Base-by-base conservation (phyloP, 2,797 vertebrate genomes). In the Gymnocypris eckloni region DNA sequence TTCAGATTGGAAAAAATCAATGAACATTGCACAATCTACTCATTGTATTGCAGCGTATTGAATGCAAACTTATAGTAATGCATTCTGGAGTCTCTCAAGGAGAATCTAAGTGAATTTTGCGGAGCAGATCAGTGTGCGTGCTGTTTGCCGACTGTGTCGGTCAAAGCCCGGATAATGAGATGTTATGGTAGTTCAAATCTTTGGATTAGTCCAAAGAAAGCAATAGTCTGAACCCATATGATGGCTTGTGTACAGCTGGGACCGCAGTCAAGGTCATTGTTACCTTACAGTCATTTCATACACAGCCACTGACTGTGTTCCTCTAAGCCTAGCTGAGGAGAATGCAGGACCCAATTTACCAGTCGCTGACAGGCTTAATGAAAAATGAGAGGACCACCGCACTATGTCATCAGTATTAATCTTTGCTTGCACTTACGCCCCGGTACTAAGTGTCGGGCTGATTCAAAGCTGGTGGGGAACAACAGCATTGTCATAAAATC, bases 181-280 rank as follows among this genome's bases (percentile, higher is more conserved):
- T 64, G 52, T 73, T 86, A 70, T 84, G 84, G 81, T 69, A 76
- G 67, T 87, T 83, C 11, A 86, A 73, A 88, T 85, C 20, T 45
- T 61, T 41, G 85, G 78, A 88, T 89, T 89, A 87, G 48, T 45
- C 41, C 18, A 25, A 81, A 75, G 37, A 43, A 85, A 71, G 66
- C n/a, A 61, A 33, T 5, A 4, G 25, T 16, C 37, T 28, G 39
- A 66, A 67, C 22, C 28, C 52, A 66, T 70, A 39, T 81, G 59
- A 50, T 71, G 20, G 20, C 83, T 79, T 28, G 54, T 15, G 45
- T 77, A 28, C 13, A 39, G 50, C 52, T 73, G 9, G 45, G 41
- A 82, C 70, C 48, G 76, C 18, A 67, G 54, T 67, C 33, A 81
- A 81, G 87, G 83, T 54, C 73, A 81, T 39, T 43, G 43, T 72